A percentile compares a stretch with the other conserved stretches of the same genome.
phyloP scores from a whole-genome alignment of 1,140 invertebrate species.

The Trinorchestia longiramus region DNA sequence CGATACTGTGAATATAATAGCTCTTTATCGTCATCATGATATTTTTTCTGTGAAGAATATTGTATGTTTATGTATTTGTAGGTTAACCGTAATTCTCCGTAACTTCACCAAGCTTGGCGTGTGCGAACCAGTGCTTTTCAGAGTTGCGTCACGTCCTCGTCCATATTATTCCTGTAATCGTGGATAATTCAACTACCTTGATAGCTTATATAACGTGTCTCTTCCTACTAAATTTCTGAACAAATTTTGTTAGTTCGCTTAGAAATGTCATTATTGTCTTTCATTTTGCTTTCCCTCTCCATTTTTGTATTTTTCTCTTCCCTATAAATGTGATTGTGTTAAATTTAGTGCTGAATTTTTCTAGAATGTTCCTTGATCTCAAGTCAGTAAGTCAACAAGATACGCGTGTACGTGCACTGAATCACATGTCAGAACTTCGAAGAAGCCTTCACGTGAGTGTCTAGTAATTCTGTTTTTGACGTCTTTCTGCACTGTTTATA shows the following conservation, averaged over 20 bases:
- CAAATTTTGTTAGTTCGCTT: background rate
- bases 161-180: no score
- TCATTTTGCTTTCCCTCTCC: background rate
- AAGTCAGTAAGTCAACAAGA: background rate
- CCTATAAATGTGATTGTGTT: background rate
- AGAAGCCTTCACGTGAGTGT: background rate
- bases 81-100: no score
- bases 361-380: background rate
- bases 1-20: no score
- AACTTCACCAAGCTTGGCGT: no score
- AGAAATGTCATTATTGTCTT: background rate
- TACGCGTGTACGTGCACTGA: no score
- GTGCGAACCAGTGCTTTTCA: no score
- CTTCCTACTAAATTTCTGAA: background rate
- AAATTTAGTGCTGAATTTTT: background rate
- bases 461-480: background rate
- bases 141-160: no score
- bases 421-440: background rate
- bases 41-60: no score
- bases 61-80: no score
- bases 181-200: no score
- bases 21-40: no score
- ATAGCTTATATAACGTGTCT: background rate
- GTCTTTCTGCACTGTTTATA: background rate
- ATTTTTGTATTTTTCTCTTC: no score